Base-by-base conservation (phyloP, 2,888 invertebrate genomes). In the Octodonta nipae region DNA sequence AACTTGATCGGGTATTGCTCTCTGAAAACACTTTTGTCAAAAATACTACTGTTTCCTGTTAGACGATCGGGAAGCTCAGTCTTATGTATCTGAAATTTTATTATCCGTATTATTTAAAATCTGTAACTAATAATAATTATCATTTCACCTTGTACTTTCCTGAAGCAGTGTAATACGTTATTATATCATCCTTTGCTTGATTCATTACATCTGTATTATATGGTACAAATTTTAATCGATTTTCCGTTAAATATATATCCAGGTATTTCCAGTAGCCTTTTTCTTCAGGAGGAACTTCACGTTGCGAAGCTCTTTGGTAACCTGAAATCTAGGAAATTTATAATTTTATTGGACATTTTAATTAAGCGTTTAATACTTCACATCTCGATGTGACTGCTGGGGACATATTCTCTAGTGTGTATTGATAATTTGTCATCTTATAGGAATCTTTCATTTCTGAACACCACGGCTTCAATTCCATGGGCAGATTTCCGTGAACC, bases 181-280 rank as follows among this genome's bases (percentile, higher is more conserved):
- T 44, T 12, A 58, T 47, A 38, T 65, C 59, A 33, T 60, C 60
- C 34, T 47, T 51, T 1, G 56, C 54, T 10, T 51, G 54, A 17
- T 55, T 43, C 28, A 54, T 42, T 38, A 58, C 49, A 2, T 55
- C 45, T 17, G 44, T 35, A 6, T 43, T 50, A 38, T 57, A 58
- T 5, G 56, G 54, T 8, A 53, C 37, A 42, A 58, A 58, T 2
- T 49, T 45, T 8, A 52, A 44, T 36, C 51, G 52, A 26, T 52
- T 51, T 3, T 58, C 59, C 4, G 60, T 61, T 33, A 62, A 43
- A 38, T 65, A 66, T 15, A 60, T 60, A 46, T 65, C 65, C 31
- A 58, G 36, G 35, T 50, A 48, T 45, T 58, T 63, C 43, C 52
- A 52, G 40, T 49, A 52, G 7, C 64, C 60, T 12, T 49, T 46